Evolutionary conservation across 2,113 vertebrate genomes (phyloP).

Genomic region (Ctenomys sociabilis): DNA sequence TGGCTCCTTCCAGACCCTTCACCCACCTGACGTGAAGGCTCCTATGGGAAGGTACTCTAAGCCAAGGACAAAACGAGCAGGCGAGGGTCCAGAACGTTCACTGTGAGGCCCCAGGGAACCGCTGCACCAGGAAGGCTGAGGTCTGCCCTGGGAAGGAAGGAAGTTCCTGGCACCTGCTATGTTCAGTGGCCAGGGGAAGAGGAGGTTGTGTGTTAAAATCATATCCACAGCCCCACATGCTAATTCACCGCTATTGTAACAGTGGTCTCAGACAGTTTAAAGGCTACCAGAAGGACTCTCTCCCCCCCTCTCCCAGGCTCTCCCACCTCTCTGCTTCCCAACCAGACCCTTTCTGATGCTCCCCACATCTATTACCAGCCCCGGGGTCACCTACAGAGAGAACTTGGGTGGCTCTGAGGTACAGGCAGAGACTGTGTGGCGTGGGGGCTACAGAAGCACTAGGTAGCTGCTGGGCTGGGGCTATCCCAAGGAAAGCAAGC

Average conservation of each 20-base stretch:
- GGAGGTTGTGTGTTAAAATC: background rate
- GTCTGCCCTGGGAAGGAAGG: background rate
- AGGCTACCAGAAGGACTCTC: background rate
- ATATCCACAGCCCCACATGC: background rate
- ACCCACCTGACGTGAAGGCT: background rate
- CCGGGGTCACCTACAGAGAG: background rate
- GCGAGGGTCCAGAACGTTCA: background rate
- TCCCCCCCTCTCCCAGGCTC: background rate
- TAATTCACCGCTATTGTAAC: background rate
- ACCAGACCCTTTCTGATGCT: background rate
- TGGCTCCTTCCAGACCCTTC: background rate
- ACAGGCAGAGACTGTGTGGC: background rate
- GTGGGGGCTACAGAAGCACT: background rate
- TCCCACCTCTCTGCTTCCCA: too few species aligned
- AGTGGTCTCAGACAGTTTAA: background rate
- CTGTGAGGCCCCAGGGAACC: background rate
- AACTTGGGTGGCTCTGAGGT: background rate
- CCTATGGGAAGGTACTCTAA: accelerated
- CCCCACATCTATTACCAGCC: background rate
- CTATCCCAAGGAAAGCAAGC: background rate
- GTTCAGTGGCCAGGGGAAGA: background rate
- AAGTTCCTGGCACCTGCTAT: background rate
- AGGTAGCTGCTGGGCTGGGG: background rate
- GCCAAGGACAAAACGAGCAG: background rate
- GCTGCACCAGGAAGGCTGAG: background rate